These are phyloP conservation scores for Melanostigma gelatinosum DNA, from an alignment of 2,113 vertebrate species.

Conservation along the genomic window DNA sequence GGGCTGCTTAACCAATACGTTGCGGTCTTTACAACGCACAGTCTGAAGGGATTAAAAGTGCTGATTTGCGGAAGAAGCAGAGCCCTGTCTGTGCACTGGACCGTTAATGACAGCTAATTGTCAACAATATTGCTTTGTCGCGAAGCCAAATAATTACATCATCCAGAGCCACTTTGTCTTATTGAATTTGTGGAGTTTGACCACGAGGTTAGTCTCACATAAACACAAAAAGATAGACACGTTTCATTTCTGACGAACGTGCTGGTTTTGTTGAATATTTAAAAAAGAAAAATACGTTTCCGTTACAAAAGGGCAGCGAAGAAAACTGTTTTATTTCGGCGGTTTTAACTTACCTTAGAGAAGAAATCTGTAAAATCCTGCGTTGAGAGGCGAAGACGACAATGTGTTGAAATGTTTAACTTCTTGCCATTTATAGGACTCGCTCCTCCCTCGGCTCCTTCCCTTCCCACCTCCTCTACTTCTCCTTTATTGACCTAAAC, in stretches of 20 bases:
- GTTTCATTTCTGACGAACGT: background rate
- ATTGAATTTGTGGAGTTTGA: conserved; percentile 11
- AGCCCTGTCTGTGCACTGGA: background rate
- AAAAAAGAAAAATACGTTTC: background rate
- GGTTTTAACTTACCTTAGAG: conserved; percentile 38
- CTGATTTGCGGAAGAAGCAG: background rate
- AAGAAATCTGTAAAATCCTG: conserved; percentile 7
- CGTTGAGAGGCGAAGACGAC: background rate
- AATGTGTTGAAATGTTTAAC: background rate
- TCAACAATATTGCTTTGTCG: conserved; percentile 57
- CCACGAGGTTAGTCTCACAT: background rate
- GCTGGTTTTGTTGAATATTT: background rate
- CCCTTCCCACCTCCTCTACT: background rate
- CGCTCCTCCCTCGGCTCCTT: background rate
- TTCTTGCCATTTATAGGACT: background rate
- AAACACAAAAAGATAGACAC: conserved; percentile 7
- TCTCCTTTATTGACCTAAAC: background rate
- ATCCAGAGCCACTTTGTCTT: background rate
- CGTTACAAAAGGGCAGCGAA: background rate
- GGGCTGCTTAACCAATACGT: too few species aligned
- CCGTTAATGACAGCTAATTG: conserved; percentile 47
- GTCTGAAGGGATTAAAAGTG: background rate
- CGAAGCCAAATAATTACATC: conserved; percentile 17
- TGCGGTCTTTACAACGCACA: background rate
- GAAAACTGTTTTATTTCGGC: background rate